Evolutionary conservation across 2,888 invertebrate genomes (phyloP), one percentile per base, ranked within the genome.

Genomic region (Hemistola chrysoprasaria): DNA sequence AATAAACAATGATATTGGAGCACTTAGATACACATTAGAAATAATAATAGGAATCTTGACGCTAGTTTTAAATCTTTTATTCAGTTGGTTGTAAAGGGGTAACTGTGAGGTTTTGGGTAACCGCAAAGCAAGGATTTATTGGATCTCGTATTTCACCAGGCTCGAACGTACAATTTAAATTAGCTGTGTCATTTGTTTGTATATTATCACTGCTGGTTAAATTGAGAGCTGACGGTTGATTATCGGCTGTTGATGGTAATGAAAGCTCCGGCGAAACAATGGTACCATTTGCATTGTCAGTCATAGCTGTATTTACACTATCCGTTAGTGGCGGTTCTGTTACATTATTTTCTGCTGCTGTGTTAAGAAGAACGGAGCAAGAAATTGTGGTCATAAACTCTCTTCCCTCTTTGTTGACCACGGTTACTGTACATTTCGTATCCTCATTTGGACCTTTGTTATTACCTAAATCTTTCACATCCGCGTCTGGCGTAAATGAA

Each of bases 351-450:
- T 87, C 82, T 21, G 87, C 85, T 8, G 90, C 90, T 23, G 78
- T 70, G 39, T 77, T 87, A 7, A 90, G 61, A 16, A 90, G 71
- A 45, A 75, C 73, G 7, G 89, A 85, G 59, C 90, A 90, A 9
- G 89, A 85, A 52, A 90, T 90, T 6, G 87, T 83, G 1, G 90
- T 89, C 73, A 76, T 80, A 62, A 71, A 85, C 59, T 90, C 88
- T 56, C 68, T 73, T 6, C 71, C 78, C 30, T 69, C 56, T 53
- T 87, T 90, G 20, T 78, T 86, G 8, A 87, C 56, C 11, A 90
- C 78, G 6, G 84, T 80, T 10, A 90, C 72, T 1, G 70, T 88
- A 56, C 90, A 90, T 62, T 86, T 86, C 1, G 88, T 87, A 29
- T 68, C 78, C 49, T 86, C 83, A 3, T 65, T 60, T 20, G 66